Percentiles rank a stretch among this genome's conserved stretches.
Conservation (phyloP, 2,113 vertebrate species). For the Ageneiosus marmoratus region DNA sequence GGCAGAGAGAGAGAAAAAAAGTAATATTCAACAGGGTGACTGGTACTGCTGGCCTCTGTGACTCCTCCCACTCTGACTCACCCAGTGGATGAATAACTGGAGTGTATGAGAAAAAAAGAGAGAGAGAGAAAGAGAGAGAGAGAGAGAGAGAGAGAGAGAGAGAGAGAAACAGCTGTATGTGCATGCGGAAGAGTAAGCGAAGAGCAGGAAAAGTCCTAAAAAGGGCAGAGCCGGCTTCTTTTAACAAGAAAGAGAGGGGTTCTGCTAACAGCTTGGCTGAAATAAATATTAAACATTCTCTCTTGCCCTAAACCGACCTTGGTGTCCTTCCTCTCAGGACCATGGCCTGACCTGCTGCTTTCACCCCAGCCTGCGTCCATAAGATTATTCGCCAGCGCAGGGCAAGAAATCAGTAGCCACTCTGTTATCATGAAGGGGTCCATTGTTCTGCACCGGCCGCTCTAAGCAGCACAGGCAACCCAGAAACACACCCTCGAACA, state of each 20-base stretch:
- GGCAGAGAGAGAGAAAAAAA: conserved; percentile 11
- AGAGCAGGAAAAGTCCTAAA: conserved; percentile 16
- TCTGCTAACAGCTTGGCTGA: not conserved
- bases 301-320: not conserved
- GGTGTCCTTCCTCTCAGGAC: not conserved
- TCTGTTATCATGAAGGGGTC: conserved; percentile 69
- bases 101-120: conserved; percentile 45
- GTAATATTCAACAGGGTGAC: conserved; percentile 67
- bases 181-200: conserved; percentile 9
- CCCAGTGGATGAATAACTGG: conserved; percentile 74
- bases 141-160: conserved; percentile 36
- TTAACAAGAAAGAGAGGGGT: conserved; percentile 31
- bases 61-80: conserved; percentile 78
- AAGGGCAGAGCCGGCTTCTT: conserved; percentile 20
- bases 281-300: conserved; percentile 18
- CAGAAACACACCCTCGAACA: conserved; percentile 49
- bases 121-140: conserved; percentile 46
- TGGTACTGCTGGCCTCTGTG: conserved; percentile 75
- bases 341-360: conserved; percentile 44
- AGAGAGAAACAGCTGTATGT: conserved; percentile 1
- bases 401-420: conserved; percentile 66
- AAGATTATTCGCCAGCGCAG: conserved; percentile 65
- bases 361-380: conserved; percentile 56
- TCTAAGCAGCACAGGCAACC: conserved; percentile 53
- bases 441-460: conserved; percentile 63